Conservation (phyloP, 2,113 vertebrate genomes). For the Phalacrocorax aristotelis region DNA sequence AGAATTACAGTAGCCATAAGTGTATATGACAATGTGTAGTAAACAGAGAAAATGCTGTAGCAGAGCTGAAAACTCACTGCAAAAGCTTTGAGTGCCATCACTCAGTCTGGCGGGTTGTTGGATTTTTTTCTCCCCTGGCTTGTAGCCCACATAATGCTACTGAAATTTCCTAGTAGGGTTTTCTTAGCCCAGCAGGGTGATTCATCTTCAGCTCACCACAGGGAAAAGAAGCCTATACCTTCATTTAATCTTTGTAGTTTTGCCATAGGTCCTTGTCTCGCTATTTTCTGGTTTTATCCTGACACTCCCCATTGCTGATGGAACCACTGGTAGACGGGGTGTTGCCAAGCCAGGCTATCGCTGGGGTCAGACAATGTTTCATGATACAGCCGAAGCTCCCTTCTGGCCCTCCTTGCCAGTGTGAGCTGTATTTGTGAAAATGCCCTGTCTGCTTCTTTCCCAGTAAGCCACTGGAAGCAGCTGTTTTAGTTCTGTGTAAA, state of each 20-base stretch:
- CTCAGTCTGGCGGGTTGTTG: background rate
- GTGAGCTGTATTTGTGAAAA: background rate
- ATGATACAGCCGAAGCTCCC: background rate
- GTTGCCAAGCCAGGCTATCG: background rate
- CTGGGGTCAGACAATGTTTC: background rate
- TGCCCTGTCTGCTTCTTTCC: background rate
- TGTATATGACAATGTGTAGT: background rate
- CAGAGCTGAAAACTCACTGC: background rate
- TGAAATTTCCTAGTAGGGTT: background rate
- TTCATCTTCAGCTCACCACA: background rate
- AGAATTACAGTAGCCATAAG: background rate
- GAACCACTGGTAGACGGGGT: background rate
- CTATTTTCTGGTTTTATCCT: background rate
- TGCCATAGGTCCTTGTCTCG: fast-evolving
- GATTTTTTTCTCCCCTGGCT: background rate
- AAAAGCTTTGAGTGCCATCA: background rate
- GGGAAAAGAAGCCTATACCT: background rate
- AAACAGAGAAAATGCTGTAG: background rate
- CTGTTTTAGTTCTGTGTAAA: background rate
- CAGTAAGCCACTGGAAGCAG: background rate
- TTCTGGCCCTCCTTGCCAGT: background rate
- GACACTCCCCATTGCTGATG: fast-evolving
- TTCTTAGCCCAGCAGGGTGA: background rate
- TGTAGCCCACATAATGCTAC: background rate
- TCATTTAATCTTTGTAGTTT: background rate